These are phyloP conservation scores for Silurus lanzhouensis DNA, from an alignment of 2,797 vertebrate genomes.

Conservation along the genomic window DNA sequence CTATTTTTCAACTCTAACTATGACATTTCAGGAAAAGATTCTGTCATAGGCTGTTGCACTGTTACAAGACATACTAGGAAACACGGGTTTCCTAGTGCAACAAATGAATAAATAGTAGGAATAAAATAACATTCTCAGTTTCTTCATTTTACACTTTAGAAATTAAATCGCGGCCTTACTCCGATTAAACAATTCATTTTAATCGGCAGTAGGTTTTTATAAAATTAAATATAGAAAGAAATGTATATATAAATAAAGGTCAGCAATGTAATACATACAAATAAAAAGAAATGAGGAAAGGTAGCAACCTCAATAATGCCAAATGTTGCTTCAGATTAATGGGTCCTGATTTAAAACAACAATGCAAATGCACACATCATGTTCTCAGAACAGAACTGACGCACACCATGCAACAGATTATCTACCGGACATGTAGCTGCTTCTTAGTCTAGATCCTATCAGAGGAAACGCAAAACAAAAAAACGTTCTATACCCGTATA, in stretches of 20 bases:
- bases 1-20: constrained; percentile 1
- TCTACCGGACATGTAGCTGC: background rate
- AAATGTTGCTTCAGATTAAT: background rate
- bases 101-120: background rate
- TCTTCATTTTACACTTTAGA: constrained; percentile 2
- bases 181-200: too few species aligned
- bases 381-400: background rate
- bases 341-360: background rate
- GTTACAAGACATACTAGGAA: background rate
- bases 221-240: too few species aligned
- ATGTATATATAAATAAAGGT: too few species aligned
- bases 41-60: background rate
- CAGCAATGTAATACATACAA: background rate
- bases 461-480: background rate
- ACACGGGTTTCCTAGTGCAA: background rate
- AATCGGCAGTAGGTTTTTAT: too few species aligned
- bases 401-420: background rate
- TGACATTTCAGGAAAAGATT: background rate
- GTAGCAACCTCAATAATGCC: background rate
- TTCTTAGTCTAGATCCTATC: background rate
- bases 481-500: background rate
- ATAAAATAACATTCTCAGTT: background rate
- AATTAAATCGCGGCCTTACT: too few species aligned
- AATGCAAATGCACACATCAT: background rate
- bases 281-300: background rate